Evolutionary conservation across 1,140 invertebrate species (phyloP).

Genomic region (Drosophila oshimai): DNA sequence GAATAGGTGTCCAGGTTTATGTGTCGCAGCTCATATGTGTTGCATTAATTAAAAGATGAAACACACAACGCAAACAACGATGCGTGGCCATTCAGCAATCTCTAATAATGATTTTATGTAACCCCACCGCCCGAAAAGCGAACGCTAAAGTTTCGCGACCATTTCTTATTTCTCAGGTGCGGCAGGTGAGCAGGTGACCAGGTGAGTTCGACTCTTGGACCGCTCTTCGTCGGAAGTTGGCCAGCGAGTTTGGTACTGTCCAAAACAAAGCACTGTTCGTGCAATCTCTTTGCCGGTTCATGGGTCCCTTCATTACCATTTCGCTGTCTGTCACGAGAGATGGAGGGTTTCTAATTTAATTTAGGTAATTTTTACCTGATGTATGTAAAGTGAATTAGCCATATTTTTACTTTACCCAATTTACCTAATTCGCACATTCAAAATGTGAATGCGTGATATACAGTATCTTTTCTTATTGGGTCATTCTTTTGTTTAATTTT

Average conservation of each 20-base stretch:
- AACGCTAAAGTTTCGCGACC: slow-evolving; percentile 25
- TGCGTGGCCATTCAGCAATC: slow-evolving; percentile 39
- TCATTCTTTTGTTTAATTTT: no score
- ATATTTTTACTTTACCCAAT: background rate
- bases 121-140: slow-evolving; percentile 51
- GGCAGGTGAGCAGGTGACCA: slow-evolving; percentile 3
- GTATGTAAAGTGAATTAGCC: background rate
- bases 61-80: slow-evolving; percentile 29
- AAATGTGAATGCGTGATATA: background rate
- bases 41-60: slow-evolving; percentile 76
- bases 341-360: no score
- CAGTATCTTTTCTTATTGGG: no score
- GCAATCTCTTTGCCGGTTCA: slow-evolving; percentile 28
- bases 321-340: background rate
- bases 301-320: slow-evolving; percentile 54
- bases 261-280: slow-evolving; percentile 39
- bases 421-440: background rate
- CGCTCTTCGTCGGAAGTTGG: slow-evolving; percentile 45
- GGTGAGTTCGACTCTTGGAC: background rate
- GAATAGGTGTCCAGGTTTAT: slow-evolving; percentile 7
- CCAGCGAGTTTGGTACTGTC: slow-evolving; percentile 28
- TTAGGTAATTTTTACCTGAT: background rate
- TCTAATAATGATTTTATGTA: slow-evolving; percentile 75
- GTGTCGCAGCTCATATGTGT: slow-evolving; percentile 29
- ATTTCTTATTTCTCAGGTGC: slow-evolving; percentile 20